These are phyloP conservation scores for Mythimna pallens DNA, from an alignment of 2,888 invertebrate genomes.

Conservation along the genomic window DNA sequence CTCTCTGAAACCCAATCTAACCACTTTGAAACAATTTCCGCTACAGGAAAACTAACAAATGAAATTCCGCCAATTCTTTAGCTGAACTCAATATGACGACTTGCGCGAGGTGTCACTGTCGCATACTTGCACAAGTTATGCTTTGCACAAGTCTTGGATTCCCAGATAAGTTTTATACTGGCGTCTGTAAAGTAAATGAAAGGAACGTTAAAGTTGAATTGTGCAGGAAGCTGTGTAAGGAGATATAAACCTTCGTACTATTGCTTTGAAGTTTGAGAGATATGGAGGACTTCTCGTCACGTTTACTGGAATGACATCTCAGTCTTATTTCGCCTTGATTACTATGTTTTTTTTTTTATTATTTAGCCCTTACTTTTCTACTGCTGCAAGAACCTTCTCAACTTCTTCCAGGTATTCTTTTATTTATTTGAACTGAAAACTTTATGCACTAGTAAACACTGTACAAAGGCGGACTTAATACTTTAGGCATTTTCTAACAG, in stretches of 20 bases:
- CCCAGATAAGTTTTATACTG: conserved; percentile 49
- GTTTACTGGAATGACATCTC: conserved; percentile 4
- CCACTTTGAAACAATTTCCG: conserved; percentile 49
- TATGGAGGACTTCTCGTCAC: conserved; percentile 5
- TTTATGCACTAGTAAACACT: too few species aligned
- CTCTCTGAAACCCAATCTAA: conserved; percentile 47
- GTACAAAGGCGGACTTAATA: too few species aligned
- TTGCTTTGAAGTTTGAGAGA: conserved; percentile 34
- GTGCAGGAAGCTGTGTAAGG: conserved; percentile 22
- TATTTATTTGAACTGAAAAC: too few species aligned
- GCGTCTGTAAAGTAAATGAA: conserved; percentile 43
- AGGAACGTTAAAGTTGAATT: conserved; percentile 46
- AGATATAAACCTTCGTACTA: conserved; percentile 31
- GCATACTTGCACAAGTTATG: conserved; percentile 60
- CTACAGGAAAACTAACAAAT: conserved; percentile 59
- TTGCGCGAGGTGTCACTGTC: conserved; percentile 56
- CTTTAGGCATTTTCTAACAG: too few species aligned
- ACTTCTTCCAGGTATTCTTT: too few species aligned
- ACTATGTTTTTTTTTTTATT: too few species aligned
- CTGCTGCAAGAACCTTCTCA: too few species aligned
- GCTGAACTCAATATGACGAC: conserved; percentile 34
- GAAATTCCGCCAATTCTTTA: conserved; percentile 57
- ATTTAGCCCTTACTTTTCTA: too few species aligned
- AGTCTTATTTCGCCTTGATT: background rate
- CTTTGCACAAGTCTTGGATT: conserved; percentile 54